Percentiles rank a stretch among this genome's conserved stretches.
Conservation (phyloP, 2,888 invertebrate genomes). For the Leptinotarsa rubiginosa region DNA sequence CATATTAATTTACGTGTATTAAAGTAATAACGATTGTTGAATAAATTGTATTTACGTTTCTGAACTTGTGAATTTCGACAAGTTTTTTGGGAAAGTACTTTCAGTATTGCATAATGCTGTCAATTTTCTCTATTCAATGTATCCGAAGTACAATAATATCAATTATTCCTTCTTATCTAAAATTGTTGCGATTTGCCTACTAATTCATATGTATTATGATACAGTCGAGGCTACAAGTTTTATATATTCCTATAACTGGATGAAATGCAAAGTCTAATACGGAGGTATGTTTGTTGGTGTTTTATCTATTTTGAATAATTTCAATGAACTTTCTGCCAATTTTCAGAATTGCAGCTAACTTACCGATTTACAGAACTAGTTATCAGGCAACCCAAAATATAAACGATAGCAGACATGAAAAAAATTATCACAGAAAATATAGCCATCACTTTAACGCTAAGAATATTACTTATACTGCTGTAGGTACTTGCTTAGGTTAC, state of each 20-base stretch:
- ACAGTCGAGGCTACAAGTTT: too few relatives aligned
- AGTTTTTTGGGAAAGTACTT: too few relatives aligned
- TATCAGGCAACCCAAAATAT: slow-evolving; percentile 1
- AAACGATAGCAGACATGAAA: not conserved
- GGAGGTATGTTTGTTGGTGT: not conserved
- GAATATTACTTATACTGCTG: not conserved
- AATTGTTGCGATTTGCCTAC: not conserved
- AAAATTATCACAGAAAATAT: not conserved
- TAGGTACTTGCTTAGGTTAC: not conserved
- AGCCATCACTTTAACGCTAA: not conserved
- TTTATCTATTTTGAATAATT: not conserved
- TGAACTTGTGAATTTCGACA: too few relatives aligned
- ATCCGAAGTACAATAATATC: not conserved
- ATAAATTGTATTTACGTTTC: too few relatives aligned
- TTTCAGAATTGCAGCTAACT: slow-evolving; percentile 5
- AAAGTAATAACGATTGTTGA: too few relatives aligned
- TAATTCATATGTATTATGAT: not conserved
- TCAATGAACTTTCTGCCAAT: too few relatives aligned
- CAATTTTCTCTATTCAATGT: not conserved
- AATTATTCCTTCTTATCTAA: not conserved
- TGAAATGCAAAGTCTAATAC: not conserved
- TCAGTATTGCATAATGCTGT: too few relatives aligned
- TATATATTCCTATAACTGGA: not conserved
- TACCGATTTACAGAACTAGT: not conserved
- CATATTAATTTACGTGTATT: too few relatives aligned